A percentile compares a stretch with the other conserved stretches of the same genome.
Conservation (phyloP, 2,888 invertebrate genomes). For the Conchocele bisecta region DNA sequence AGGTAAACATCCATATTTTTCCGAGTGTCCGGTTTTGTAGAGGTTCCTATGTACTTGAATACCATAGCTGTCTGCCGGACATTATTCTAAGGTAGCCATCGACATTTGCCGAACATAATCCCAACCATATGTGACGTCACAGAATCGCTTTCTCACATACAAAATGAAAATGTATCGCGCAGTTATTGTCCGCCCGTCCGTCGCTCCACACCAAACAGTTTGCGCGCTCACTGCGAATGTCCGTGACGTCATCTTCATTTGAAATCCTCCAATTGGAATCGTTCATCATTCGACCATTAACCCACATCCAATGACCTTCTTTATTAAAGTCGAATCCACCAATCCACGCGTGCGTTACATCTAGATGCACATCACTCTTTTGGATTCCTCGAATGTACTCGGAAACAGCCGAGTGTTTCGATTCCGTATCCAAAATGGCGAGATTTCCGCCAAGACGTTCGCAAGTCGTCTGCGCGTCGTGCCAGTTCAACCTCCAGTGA, state of each 20-base stretch:
- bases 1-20: too few species aligned
- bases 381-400: neutral
- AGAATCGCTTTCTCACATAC: slow-evolving; percentile 20
- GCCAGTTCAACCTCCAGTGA: slow-evolving; percentile 28
- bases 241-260: neutral
- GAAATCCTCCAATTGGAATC: slow-evolving; percentile 6
- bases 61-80: too few species aligned
- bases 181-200: neutral
- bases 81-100: too few species aligned
- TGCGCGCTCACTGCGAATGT: neutral
- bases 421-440: slow-evolving; percentile 16
- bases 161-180: slow-evolving; percentile 11
- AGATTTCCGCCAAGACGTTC: slow-evolving; percentile 32
- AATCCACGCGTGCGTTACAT: slow-evolving; percentile 14
- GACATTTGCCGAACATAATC: too few species aligned
- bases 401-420: slow-evolving; percentile 4
- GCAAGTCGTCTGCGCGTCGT: slow-evolving; percentile 16
- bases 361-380: neutral
- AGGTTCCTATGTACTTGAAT: too few species aligned
- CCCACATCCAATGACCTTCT: slow-evolving; percentile 21
- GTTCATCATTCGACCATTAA: slow-evolving; percentile 2
- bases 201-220: slow-evolving; percentile 3
- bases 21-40: too few species aligned
- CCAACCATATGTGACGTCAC: too few species aligned
- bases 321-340: slow-evolving; percentile 7